Percentiles rank a stretch among this genome's conserved stretches.
phyloP scores from a whole-genome alignment of 2,113 vertebrate species.

The Daboia siamensis region DNA sequence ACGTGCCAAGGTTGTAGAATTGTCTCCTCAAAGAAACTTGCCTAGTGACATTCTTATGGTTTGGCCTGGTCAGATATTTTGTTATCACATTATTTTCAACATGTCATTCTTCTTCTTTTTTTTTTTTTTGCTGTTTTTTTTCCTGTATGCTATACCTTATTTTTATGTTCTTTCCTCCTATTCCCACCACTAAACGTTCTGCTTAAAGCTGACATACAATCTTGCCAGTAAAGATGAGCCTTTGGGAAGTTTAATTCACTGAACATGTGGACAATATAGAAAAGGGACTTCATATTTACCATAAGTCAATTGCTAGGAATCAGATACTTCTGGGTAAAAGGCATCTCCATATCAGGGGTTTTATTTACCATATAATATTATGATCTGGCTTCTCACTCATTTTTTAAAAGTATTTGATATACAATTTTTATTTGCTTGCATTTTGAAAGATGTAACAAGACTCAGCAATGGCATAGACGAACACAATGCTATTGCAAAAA shows the following conservation, averaged over 20 bases:
- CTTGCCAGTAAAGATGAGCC: neutral
- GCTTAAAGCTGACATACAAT: neutral
- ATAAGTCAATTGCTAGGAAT: neutral
- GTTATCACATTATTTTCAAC: neutral
- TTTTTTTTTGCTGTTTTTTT: neutral
- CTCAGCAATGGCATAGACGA: neutral
- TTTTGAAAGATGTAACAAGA: neutral
- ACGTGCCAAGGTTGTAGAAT: neutral
- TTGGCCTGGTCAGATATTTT: neutral
- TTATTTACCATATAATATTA: neutral
- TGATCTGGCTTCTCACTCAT: neutral
- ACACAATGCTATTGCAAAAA: neutral
- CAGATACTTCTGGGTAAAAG: neutral
- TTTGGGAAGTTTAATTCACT: neutral
- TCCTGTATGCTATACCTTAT: neutral
- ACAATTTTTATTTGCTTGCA: neutral
- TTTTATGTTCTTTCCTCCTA: neutral
- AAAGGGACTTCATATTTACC: neutral
- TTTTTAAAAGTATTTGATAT: rapidly evolving
- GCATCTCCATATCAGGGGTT: neutral
- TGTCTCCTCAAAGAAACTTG: neutral
- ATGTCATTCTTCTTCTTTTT: neutral
- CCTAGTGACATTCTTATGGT: neutral
- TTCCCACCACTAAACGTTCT: neutral
- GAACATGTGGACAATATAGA: neutral